Conservation (phyloP, 2,113 vertebrate genomes). For the Sphaerodactylus townsendi region DNA sequence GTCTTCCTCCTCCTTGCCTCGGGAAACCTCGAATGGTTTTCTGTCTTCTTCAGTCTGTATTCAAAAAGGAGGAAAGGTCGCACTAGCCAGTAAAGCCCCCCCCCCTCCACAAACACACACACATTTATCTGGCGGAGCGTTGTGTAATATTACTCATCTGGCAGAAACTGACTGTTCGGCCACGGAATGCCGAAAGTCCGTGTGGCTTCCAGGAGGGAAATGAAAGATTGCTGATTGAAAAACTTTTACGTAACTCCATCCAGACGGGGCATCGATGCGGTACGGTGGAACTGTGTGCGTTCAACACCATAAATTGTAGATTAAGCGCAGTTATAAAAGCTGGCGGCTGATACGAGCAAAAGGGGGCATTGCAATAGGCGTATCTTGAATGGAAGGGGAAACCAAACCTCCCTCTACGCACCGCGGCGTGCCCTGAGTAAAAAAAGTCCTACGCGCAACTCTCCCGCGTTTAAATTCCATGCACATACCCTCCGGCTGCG, state of each 20-base stretch:
- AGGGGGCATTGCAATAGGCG: background rate
- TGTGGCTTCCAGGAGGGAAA: too few species aligned
- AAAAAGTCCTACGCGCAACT: too few species aligned
- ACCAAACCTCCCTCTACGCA: background rate
- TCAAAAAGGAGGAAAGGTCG: background rate
- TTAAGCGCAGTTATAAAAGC: too few species aligned
- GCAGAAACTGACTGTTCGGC: background rate
- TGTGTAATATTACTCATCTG: too few species aligned
- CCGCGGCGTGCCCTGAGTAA: too few species aligned
- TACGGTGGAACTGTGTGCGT: background rate
- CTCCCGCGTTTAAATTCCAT: too few species aligned
- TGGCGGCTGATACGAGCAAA: background rate
- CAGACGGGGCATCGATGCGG: background rate
- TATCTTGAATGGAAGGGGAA: background rate
- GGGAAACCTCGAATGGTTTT: background rate
- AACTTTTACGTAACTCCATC: too few species aligned
- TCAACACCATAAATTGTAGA: background rate
- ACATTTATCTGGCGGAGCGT: too few species aligned
- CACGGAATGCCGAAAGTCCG: background rate
- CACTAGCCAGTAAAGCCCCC: background rate
- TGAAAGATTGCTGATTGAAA: too few species aligned
- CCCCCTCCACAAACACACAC: too few species aligned
- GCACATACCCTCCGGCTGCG: too few species aligned
- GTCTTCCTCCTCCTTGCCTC: background rate
- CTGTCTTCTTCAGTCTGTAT: accelerated